Percentiles rank a stretch among this genome's conserved stretches.
phyloP scores from a whole-genome alignment of 2,797 vertebrate species.

The Xerus rutilus region DNA sequence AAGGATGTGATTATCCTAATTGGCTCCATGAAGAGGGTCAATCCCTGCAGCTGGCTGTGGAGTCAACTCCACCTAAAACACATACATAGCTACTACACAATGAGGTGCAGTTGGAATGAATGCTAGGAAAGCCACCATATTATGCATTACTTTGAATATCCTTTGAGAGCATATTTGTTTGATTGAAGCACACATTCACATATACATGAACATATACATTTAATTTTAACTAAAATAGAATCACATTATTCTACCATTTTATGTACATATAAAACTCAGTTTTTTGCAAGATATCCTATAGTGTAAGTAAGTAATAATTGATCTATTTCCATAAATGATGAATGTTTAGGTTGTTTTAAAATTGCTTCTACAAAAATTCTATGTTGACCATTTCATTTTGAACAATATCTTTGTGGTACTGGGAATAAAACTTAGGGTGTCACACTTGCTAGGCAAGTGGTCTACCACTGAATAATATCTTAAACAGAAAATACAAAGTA shows the following conservation, averaged over 20 bases:
- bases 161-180: not conserved
- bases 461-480: not conserved
- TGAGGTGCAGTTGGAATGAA: not conserved
- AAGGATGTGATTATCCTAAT: not conserved
- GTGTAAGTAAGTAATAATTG: not conserved
- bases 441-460: too few relatives aligned
- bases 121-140: not conserved
- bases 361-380: constrained; percentile 18
- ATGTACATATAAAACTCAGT: not conserved
- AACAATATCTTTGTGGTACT: not conserved
- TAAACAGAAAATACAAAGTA: not conserved
- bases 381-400: constrained; percentile 17
- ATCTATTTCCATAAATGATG: not conserved
- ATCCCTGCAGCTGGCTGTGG: not conserved
- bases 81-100: not conserved
- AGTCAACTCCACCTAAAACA: not conserved
- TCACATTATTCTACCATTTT: not conserved
- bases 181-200: not conserved
- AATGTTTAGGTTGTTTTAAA: constrained; percentile 28
- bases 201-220: not conserved
- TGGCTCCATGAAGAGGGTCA: not conserved
- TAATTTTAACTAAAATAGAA: constrained; percentile 24
- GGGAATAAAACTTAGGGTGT: too few relatives aligned
- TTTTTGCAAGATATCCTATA: not conserved
- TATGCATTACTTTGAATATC: not conserved